These are phyloP conservation scores for Pseudolaguvia tuberculata DNA, from an alignment of 2,113 vertebrate species.

Conservation along the genomic window DNA sequence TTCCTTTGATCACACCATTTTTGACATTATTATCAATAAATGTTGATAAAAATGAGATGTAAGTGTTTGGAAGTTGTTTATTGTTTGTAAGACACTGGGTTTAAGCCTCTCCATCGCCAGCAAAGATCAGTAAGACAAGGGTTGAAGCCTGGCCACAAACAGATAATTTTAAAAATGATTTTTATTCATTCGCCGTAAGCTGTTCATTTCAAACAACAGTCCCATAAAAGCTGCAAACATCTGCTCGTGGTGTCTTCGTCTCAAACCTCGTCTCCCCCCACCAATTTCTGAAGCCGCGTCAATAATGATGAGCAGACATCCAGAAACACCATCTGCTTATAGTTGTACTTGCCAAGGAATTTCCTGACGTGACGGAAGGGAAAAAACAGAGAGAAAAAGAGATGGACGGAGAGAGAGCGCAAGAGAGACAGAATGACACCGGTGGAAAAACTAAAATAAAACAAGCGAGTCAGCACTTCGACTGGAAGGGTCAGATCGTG, in stretches of 20 bases:
- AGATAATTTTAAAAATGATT: no score
- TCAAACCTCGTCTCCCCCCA: no score
- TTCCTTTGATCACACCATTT: no score
- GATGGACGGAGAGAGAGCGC: no score
- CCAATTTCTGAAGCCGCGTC: conserved; percentile 28
- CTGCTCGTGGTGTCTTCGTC: conserved; percentile 22
- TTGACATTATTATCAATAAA: no score
- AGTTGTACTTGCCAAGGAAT: conserved; percentile 34
- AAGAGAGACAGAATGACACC: conserved; percentile 18
- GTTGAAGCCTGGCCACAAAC: no score
- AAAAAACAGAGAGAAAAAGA: background rate
- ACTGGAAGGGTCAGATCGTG: conserved; percentile 5
- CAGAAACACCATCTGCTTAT: conserved; percentile 50
- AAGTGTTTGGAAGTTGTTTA: no score
- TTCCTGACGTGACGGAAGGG: background rate
- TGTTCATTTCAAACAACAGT: conserved; percentile 2
- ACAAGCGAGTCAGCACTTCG: conserved; percentile 37
- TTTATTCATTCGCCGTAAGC: conserved; percentile 6
- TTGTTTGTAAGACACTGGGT: no score
- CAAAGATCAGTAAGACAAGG: no score
- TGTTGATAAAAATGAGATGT: no score
- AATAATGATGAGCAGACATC: conserved; percentile 18
- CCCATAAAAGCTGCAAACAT: conserved; percentile 37
- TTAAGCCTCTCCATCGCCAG: no score
- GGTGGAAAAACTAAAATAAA: background rate